These are phyloP conservation scores for Vesta saturnalis DNA, from an alignment of 2,888 invertebrate genomes.

Conservation along the genomic window DNA sequence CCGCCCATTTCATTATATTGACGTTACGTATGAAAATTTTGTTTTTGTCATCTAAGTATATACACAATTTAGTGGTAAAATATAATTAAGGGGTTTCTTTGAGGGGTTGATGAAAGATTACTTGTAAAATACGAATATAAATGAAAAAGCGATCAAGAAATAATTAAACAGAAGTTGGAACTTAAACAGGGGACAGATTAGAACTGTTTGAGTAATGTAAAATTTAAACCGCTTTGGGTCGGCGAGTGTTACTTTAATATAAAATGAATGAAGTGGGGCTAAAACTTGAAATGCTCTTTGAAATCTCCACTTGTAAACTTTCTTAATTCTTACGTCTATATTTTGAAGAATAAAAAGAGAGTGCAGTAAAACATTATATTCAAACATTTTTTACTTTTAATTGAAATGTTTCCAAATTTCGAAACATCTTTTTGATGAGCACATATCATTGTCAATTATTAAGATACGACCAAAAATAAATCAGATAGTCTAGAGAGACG, in stretches of 20 bases:
- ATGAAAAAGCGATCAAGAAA: constrained; percentile 28
- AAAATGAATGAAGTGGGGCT: constrained; percentile 40
- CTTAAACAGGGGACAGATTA: constrained; percentile 48
- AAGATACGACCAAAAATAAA: too few relatives aligned
- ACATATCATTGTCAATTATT: too few relatives aligned
- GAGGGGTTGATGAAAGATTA: constrained; percentile 7
- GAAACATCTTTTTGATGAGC: too few relatives aligned
- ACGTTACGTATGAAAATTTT: constrained; percentile 12
- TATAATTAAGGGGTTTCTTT: constrained; percentile 16
- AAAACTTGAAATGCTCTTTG: constrained; percentile 21
- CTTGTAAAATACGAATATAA: too few relatives aligned
- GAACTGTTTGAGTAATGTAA: constrained; percentile 48
- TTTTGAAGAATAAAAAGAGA: too few relatives aligned
- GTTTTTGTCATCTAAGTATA: neutral
- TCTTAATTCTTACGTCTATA: constrained; percentile 7
- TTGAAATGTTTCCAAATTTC: too few relatives aligned
- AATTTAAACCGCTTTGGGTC: constrained; percentile 43
- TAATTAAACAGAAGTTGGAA: constrained; percentile 33
- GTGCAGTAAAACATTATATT: too few relatives aligned
- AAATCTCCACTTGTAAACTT: constrained; percentile 25
- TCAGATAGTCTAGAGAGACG: too few relatives aligned
- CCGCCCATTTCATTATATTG: constrained; percentile 21
- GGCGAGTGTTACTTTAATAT: constrained; percentile 37
- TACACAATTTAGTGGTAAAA: constrained; percentile 7
- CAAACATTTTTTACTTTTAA: too few relatives aligned